Evolutionary conservation across 2,888 invertebrate species (phyloP), one percentile per base, ranked within the genome.

Genomic region (Andrena chrysosceles): DNA sequence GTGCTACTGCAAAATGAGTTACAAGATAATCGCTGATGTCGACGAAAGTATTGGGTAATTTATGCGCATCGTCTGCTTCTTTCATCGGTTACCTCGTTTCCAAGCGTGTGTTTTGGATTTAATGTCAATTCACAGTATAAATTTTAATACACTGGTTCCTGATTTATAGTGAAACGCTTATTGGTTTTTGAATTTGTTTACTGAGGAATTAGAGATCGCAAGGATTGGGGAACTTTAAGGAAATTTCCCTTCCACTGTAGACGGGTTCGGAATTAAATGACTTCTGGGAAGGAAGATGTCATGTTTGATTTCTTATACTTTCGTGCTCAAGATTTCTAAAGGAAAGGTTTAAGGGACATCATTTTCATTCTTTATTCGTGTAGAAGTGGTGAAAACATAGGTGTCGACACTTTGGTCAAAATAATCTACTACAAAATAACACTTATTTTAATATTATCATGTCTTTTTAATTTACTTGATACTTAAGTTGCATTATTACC

Each of bases 11-110:
- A 20, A 31, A 42, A 76, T 35, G 16, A 70, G 31, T 33, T 26
- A 68, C 66, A 10, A 29, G 35, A 8, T 13, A 42, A 63, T 62
- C 49, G 62, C 49, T 33, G 13, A 10, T 7, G 42, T 35, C 62
- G 42, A 59, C 31, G 64, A 73, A 49, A 75, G 60, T 62, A 42
- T 62, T 31, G 29, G 75, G 52, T 67, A 62, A 78, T 67, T 75
- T 78, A 75, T 77, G 33, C 71, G 31, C 49, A 10, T 31, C n/a
- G 31, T 42, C 42, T 42, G 26, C 20, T 35, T 56, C n/a, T 33
- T 52, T 20, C 52, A 64, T 33, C 35, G n/a, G 48, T 33, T 3
- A 10, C 10, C 33, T 6, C 31, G 54, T 48, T 77, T 33, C 13
- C 33, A 26, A 23, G 26, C 23, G 8, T 31, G 7, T 68, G 49